These are phyloP conservation scores for Nemotelus nigrinus DNA, from an alignment of 2,888 invertebrate genomes.

Conservation along the genomic window DNA sequence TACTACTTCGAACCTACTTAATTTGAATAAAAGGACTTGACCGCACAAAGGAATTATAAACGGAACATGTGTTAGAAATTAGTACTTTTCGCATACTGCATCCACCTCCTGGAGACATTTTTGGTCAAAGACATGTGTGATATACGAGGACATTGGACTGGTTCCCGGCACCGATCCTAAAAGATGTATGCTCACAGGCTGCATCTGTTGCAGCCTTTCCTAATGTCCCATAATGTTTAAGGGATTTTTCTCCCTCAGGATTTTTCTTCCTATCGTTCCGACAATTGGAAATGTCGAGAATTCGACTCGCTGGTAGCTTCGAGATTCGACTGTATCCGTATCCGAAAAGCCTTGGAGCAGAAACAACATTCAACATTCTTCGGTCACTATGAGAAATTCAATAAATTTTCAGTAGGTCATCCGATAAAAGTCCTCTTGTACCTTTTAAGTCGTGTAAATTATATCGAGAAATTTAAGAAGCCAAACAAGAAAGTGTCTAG, in stretches of 20 bases:
- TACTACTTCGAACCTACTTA: conserved; percentile 40
- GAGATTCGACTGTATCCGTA: too few species aligned
- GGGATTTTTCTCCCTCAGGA: conserved; percentile 37
- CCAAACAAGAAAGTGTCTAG: not conserved
- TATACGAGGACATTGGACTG: conserved; percentile 35
- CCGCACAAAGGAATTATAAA: conserved; percentile 49
- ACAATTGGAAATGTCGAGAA: not conserved
- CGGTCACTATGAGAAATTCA: not conserved
- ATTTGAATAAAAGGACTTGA: conserved; percentile 51
- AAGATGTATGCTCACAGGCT: conserved; percentile 29
- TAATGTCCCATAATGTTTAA: conserved; percentile 38
- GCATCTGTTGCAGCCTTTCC: conserved; percentile 48
- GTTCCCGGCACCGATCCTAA: not conserved
- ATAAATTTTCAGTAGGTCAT: conserved; percentile 27
- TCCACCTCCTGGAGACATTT: conserved; percentile 44
- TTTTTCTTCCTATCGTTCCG: conserved; percentile 20
- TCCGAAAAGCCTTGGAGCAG: not conserved
- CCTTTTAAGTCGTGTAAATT: conserved; percentile 13
- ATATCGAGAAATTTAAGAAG: conserved; percentile 17
- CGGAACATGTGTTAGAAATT: conserved; percentile 51
- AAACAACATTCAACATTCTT: not conserved
- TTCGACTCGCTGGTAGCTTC: not conserved
- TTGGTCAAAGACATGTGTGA: conserved; percentile 42
- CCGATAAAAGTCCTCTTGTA: not conserved
- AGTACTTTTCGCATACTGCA: conserved; percentile 46